Evolutionary conservation across 2,113 vertebrate species (phyloP).

Genomic region (Spermophilus dauricus): DNA sequence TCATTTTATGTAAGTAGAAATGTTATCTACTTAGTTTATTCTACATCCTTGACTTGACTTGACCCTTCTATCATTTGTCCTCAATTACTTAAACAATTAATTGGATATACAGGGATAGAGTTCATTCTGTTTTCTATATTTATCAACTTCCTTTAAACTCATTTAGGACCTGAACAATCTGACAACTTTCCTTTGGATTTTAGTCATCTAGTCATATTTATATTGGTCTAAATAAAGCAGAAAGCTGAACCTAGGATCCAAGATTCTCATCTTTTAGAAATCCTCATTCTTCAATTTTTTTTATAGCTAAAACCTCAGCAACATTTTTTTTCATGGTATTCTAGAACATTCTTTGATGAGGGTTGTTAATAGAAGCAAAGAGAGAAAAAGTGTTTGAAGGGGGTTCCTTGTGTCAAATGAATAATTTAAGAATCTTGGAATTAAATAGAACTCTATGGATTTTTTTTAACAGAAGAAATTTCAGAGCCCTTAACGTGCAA

Average conservation of each 20-base stretch:
- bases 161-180: background rate
- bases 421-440: conserved; percentile 43
- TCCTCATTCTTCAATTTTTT: background rate
- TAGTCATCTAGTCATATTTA: background rate
- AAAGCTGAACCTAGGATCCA: conserved; percentile 11
- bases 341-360: background rate
- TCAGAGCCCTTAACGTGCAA: conserved; percentile 31
- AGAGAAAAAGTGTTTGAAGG: background rate
- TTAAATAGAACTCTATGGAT: conserved; percentile 30
- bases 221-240: conserved; percentile 14
- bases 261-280: conserved; percentile 15
- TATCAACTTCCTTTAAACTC: background rate
- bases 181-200: background rate
- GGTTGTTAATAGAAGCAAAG: conserved; percentile 34
- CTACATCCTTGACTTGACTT: background rate
- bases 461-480: conserved; percentile 54
- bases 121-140: background rate
- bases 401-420: background rate
- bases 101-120: background rate
- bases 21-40: background rate
- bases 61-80: background rate
- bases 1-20: background rate
- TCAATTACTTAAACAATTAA: background rate
- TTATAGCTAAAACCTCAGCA: conserved; percentile 18
- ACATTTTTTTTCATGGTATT: background rate